Evolutionary conservation across 2,888 invertebrate genomes (phyloP).

Genomic region (Netelia melanura): DNA sequence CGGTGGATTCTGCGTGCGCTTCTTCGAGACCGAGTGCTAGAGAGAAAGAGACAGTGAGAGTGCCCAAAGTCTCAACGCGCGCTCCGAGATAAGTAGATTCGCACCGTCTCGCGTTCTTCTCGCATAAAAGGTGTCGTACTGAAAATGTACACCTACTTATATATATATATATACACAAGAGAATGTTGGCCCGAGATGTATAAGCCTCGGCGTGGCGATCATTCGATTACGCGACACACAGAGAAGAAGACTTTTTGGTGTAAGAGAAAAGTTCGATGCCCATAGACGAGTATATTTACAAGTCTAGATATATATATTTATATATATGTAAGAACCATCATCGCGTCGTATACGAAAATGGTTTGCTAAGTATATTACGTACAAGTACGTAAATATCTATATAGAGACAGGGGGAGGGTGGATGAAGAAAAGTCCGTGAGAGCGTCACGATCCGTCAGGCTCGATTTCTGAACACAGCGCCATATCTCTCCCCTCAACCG

Average conservation of each 20-base stretch:
- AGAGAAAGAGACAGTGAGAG: conserved; percentile 11
- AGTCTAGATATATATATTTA: not conserved
- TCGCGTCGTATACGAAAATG: conserved; percentile 6
- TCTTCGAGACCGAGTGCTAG: conserved; percentile 2
- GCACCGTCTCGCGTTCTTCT: conserved; percentile 15
- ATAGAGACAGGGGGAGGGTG: not conserved
- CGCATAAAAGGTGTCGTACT: conserved; percentile 52
- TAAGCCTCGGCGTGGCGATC: conserved; percentile 59
- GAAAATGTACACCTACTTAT: conserved; percentile 44
- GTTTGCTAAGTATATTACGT: conserved; percentile 4
- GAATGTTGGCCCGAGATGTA: conserved; percentile 40
- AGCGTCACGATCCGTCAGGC: conserved; percentile 38
- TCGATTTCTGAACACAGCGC: conserved; percentile 34
- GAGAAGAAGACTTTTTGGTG: conserved; percentile 32
- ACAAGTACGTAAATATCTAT: conserved; percentile 15
- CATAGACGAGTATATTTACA: not conserved
- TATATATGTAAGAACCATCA: not conserved
- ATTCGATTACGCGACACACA: conserved; percentile 63
- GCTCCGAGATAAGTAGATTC: conserved; percentile 33
- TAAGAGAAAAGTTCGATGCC: conserved; percentile 62
- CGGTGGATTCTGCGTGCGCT: conserved; percentile 30
- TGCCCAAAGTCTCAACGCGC: conserved; percentile 23
- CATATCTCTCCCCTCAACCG: conserved; percentile 18
- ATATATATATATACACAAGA: not conserved
- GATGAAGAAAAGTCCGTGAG: not conserved